phyloP scores from a whole-genome alignment of 2,113 vertebrate species.

The Tympanuchus pallidicinctus region DNA sequence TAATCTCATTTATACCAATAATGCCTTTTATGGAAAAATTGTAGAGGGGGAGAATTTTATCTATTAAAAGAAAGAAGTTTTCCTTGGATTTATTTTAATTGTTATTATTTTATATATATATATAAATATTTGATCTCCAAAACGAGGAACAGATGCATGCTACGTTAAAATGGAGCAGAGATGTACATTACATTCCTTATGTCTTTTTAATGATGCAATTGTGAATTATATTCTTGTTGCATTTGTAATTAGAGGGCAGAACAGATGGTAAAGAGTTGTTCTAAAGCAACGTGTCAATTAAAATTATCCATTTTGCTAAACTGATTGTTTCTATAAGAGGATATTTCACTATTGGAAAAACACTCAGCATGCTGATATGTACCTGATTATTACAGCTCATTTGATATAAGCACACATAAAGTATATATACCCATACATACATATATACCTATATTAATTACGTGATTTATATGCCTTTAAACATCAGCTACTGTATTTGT shows the following conservation, averaged over 20 bases:
- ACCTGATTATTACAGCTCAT: slow-evolving; percentile 74
- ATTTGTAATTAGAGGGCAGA: slow-evolving; percentile 79
- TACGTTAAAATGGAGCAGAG: slow-evolving; percentile 72
- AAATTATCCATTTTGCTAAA: slow-evolving; percentile 76
- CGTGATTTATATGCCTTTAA: slow-evolving; percentile 62
- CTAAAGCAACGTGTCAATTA: slow-evolving; percentile 77
- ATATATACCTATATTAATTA: slow-evolving; percentile 42
- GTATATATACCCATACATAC: neutral
- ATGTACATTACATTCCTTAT: slow-evolving; percentile 78
- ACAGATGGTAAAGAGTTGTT: slow-evolving; percentile 81
- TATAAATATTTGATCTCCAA: slow-evolving; percentile 7
- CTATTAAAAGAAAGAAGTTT: slow-evolving; percentile 20
- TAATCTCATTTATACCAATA: neutral
- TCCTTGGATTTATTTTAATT: slow-evolving; percentile 1
- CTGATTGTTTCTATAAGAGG: slow-evolving; percentile 64
- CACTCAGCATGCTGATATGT: slow-evolving; percentile 50
- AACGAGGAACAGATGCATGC: slow-evolving; percentile 63
- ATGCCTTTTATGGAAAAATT: slow-evolving; percentile 11
- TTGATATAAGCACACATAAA: slow-evolving; percentile 54
- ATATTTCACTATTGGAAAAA: slow-evolving; percentile 62
- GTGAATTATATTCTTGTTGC: slow-evolving; percentile 81
- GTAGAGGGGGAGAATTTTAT: neutral
- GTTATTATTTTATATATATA: neutral
- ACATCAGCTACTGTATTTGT: slow-evolving; percentile 50
- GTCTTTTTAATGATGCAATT: slow-evolving; percentile 81